A percentile compares a stretch with the other conserved stretches of the same genome.
These are phyloP conservation scores for Xestia c-nigrum DNA, from an alignment of 2,888 invertebrate species.

Conservation along the genomic window DNA sequence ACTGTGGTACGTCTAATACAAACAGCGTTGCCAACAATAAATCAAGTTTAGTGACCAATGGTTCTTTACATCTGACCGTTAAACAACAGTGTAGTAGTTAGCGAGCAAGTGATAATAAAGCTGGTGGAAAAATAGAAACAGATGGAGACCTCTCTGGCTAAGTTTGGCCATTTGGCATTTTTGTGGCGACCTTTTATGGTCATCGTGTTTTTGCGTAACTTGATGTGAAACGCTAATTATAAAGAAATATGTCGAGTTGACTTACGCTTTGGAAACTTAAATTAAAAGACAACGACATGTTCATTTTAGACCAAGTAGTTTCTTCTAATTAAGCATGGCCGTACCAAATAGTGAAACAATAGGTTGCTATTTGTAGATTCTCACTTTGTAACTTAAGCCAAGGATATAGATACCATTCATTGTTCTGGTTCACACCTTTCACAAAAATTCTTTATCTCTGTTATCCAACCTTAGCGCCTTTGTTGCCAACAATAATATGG, in stretches of 20 bases:
- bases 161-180: slow-evolving; percentile 78
- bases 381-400: slow-evolving; percentile 49
- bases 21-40: slow-evolving; percentile 68
- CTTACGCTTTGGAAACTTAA: slow-evolving; percentile 20
- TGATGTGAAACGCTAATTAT: slow-evolving; percentile 62
- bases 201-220: slow-evolving; percentile 78
- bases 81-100: slow-evolving; percentile 56
- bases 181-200: slow-evolving; percentile 78
- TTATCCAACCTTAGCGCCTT: slow-evolving; percentile 46
- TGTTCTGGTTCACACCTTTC: slow-evolving; percentile 63
- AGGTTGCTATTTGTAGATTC: slow-evolving; percentile 42
- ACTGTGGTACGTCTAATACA: slow-evolving; percentile 66
- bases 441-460: slow-evolving; percentile 63
- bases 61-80: slow-evolving; percentile 62
- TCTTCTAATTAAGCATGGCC: slow-evolving; percentile 9
- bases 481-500: slow-evolving; percentile 54
- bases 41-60: slow-evolving; percentile 75
- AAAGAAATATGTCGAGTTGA: slow-evolving; percentile 47
- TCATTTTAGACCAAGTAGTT: slow-evolving; percentile 9
- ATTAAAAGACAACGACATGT: slow-evolving; percentile 19
- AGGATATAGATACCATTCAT: slow-evolving; percentile 52
- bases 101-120: slow-evolving; percentile 71
- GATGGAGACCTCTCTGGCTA: slow-evolving; percentile 59
- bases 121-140: slow-evolving; percentile 41
- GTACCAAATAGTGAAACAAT: slow-evolving; percentile 45